phyloP scores from a whole-genome alignment of 35 echinoderm and acorn worm genomes.

The Lytechinus pictus region DNA sequence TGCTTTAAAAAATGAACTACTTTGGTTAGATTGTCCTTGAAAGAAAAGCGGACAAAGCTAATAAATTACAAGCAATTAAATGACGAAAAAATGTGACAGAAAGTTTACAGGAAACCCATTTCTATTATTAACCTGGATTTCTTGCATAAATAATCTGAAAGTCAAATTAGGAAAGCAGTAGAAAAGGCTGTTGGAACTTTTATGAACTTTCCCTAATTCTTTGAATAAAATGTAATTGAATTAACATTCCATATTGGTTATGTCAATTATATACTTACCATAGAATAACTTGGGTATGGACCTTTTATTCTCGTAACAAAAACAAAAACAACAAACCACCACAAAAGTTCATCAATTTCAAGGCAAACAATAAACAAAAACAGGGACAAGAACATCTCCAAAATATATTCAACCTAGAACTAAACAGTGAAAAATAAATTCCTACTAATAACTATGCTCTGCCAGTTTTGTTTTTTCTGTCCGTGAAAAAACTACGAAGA shows the following conservation, averaged over 20 bases:
- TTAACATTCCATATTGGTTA: neutral
- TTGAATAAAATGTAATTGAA: neutral
- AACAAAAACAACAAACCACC: neutral
- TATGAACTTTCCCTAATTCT: neutral
- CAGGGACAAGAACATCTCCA: neutral
- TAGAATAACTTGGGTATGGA: neutral
- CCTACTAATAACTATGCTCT: slow-evolving; percentile 42
- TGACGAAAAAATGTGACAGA: neutral
- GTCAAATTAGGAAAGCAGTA: neutral
- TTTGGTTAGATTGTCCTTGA: neutral
- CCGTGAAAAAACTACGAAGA: slow-evolving; percentile 98
- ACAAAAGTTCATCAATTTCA: neutral
- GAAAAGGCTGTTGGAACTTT: neutral
- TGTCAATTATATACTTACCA: neutral
- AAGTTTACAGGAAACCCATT: neutral
- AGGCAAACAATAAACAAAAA: neutral
- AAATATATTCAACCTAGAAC: neutral
- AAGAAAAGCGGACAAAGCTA: neutral
- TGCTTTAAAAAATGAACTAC: too few relatives aligned
- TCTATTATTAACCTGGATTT: neutral
- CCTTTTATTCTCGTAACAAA: neutral
- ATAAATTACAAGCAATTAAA: too few relatives aligned
- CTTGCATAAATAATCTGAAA: neutral
- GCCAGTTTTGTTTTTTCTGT: slow-evolving; percentile 67
- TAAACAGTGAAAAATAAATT: neutral